Conservation (phyloP, 2,888 invertebrate species). For the Agriopis aurantiaria region DNA sequence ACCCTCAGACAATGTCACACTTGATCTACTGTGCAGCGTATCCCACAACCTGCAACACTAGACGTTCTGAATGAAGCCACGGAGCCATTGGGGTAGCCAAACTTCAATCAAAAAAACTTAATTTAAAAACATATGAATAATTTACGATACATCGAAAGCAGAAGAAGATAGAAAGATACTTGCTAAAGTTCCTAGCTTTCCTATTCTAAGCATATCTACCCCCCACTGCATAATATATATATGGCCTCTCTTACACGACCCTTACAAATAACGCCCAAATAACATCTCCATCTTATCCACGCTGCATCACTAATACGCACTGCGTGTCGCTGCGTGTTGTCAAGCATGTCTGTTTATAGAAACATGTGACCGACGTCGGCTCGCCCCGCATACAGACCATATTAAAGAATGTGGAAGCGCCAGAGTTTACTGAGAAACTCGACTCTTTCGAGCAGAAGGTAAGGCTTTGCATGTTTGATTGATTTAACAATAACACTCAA, state of each 20-base stretch:
- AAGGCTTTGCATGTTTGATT: slow-evolving; percentile 63
- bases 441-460: slow-evolving; percentile 81
- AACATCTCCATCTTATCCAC: slow-evolving; percentile 43
- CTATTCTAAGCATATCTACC: neutral
- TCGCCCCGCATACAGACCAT: slow-evolving; percentile 69
- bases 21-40: no score
- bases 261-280: neutral
- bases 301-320: slow-evolving; percentile 66
- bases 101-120: no score
- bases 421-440: slow-evolving; percentile 82
- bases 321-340: slow-evolving; percentile 60
- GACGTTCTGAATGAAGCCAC: no score
- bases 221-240: slow-evolving; percentile 1
- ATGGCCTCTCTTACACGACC: neutral
- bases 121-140: no score
- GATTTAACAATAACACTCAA: slow-evolving; percentile 20
- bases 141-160: no score
- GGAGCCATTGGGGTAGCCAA: no score
- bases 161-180: neutral
- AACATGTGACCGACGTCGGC: slow-evolving; percentile 71
- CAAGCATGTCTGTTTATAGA: slow-evolving; percentile 82
- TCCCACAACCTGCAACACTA: no score
- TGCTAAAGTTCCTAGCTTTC: neutral
- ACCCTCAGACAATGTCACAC: no score
- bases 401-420: slow-evolving; percentile 73